Evolutionary conservation across 2,797 vertebrate genomes (phyloP), one percentile per base, ranked within the genome.

Genomic region (Notolepis coatsorum): DNA sequence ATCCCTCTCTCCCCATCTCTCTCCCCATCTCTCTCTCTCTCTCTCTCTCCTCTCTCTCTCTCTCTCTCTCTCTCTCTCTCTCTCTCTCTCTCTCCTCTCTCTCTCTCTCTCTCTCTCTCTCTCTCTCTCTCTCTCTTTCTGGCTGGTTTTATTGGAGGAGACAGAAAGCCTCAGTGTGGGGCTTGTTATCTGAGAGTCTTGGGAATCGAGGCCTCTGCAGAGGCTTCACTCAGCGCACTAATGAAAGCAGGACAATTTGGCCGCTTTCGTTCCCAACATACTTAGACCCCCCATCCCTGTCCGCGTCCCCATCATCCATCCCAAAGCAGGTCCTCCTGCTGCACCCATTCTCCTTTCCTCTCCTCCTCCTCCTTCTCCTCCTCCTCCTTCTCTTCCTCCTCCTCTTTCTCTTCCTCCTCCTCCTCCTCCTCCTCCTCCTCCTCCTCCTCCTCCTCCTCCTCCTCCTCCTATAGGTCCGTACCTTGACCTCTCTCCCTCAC

Each of bases 111-210:
- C 55, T 66, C 47, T 27, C 53, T 74, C 50, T 64, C 73, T 73
- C 75, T 60, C 65, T 75, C 67, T 66, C 57, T 37, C 56, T 45
- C 61, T 57, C 10, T 23, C 18, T 67, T 79, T 61, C 71, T 75
- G 68, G 65, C 81, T 82, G 80, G 88, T 92, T 92, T 92, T 92
- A 92, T 91, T 91, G 90, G 89, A 86, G 87, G 88, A 90, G 92
- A 92, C 91, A 93, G 92, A 91, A 92, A 92, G 91, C 82, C 91
- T 86, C 89, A 93, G 91, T 94, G 91, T 94, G 92, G 87, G 91
- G 86, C 89, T 91, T 93, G 93, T 95, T 94, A 98, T 95, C 96
- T 85, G 96, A 99, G 96, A 95, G 97, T 95, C 96, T 97, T 98
- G 97, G 96, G 97, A 98, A 99, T 96, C 94, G 86, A 93, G 91